Evolutionary conservation across 2,113 vertebrate species (phyloP).

Genomic region (Stomatorhinus ivindoensis): DNA sequence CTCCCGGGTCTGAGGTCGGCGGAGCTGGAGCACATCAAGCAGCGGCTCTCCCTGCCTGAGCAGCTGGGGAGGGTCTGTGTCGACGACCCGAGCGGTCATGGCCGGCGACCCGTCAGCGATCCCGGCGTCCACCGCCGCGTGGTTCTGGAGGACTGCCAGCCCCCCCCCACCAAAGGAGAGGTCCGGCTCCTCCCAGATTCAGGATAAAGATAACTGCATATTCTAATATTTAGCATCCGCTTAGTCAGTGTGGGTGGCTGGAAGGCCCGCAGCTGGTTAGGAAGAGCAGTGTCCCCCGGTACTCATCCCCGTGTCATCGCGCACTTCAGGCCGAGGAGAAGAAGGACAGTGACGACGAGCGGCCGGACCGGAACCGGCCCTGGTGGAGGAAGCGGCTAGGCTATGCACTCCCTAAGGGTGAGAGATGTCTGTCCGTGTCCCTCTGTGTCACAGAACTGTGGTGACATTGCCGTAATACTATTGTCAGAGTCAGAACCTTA

Average conservation of each 20-base stretch:
- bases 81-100: conserved; percentile 75
- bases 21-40: conserved; percentile 79
- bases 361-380: conserved; percentile 88
- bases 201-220: background rate
- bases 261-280: background rate
- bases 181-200: conserved; percentile 44
- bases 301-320: background rate
- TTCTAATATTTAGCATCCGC: background rate
- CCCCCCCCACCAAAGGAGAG: conserved; percentile 74
- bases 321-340: conserved; percentile 73
- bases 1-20: conserved; percentile 76
- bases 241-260: no score
- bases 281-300: background rate
- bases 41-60: conserved; percentile 88
- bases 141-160: conserved; percentile 72
- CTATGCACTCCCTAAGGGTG: conserved; percentile 97
- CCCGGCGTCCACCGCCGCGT: conserved; percentile 82
- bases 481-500: background rate
- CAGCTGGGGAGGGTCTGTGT: conserved; percentile 76
- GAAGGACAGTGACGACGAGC: conserved; percentile 96
- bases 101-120: conserved; percentile 85
- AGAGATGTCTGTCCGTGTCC: background rate
- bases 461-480: background rate
- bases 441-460: background rate
- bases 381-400: conserved; percentile 98